Evolutionary conservation across 2,888 invertebrate species (phyloP), one percentile per base, ranked within the genome.

Genomic region (Agriopis marginaria): DNA sequence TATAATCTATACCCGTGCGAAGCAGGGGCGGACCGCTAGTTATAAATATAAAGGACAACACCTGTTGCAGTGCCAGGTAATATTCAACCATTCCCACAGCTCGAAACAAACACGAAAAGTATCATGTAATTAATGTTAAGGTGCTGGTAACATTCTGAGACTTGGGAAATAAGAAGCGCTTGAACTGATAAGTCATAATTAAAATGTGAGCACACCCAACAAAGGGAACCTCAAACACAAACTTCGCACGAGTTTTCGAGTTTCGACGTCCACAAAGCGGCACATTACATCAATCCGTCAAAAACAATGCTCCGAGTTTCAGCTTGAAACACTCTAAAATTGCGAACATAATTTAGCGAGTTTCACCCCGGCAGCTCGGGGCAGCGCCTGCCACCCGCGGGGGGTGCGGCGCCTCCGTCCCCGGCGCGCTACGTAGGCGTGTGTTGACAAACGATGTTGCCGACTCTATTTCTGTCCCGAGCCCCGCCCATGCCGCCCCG

Each of bases 401-500:
- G 45, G 51, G 69, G 69, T 60, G 66, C 65, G 53, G 39, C 7
- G 17, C 17, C 32, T 23, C 39, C 63, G 49, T 51, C 49, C 70
- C 63, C 53, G 55, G 47, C 78, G 77, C 80, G 81, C 81, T 79
- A 83, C 91, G 93, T 92, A 86, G 92, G 92, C 92, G 93, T 92
- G 86, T 93, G 93, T 93, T 93, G 93, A 93, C 91, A 92, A 91
- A 91, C 93, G 86, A 86, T 87, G 87, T 84, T 84, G 88, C 86
- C 79, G 83, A 76, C 86, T 88, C 92, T 93, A 93, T 93, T 93
- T 92, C 83, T 83, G 76, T 78, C 79, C 59, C 79, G 79, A 83
- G 86, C 85, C 84, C 79, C 89, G 87, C 89, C 88, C 82, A 80
- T 79, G 67, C 42, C 64, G 61, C 74, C 70, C 81, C 77, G 75